A percentile compares a stretch with the other conserved stretches of the same genome.
phyloP scores from a whole-genome alignment of 2,888 invertebrate genomes.

The Aproaerema taeniolella region DNA sequence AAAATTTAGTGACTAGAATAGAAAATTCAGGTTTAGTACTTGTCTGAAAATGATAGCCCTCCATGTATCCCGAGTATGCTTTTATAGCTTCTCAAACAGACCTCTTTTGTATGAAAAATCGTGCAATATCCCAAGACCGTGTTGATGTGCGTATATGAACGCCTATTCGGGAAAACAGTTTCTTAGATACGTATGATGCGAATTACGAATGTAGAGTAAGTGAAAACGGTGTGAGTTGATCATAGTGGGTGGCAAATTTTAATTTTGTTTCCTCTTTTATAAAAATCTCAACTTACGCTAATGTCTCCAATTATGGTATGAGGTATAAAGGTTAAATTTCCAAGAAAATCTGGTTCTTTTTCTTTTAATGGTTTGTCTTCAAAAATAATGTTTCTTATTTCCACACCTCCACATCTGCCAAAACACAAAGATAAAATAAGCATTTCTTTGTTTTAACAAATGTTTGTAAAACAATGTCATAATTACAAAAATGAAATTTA shows the following conservation, averaged over 20 bases:
- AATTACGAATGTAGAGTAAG: background rate
- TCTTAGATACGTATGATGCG: background rate
- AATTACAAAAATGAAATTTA: too few relatives aligned
- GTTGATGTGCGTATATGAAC: too few relatives aligned
- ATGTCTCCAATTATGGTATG: constrained; percentile 27
- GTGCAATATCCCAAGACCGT: too few relatives aligned
- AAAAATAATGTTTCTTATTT: constrained; percentile 30
- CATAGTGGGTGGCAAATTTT: background rate
- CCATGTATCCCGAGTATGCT: too few relatives aligned
- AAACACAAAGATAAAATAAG: background rate
- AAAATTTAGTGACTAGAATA: too few relatives aligned
- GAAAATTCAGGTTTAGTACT: too few relatives aligned
- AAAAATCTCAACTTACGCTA: constrained; percentile 27
- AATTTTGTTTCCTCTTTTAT: background rate
- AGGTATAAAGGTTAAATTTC: constrained; percentile 29
- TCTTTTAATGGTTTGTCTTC: constrained; percentile 23
- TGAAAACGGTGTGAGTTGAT: background rate
- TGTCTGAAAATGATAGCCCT: too few relatives aligned
- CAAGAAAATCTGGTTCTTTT: constrained; percentile 22
- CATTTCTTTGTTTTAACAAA: too few relatives aligned
- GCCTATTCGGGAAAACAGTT: background rate
- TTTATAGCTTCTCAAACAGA: too few relatives aligned
- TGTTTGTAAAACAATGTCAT: too few relatives aligned
- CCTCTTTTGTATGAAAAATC: too few relatives aligned
- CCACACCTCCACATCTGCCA: constrained; percentile 35